A percentile compares a stretch with the other conserved stretches of the same genome.
phyloP scores from a whole-genome alignment of 2,797 vertebrate genomes.

The Trichosurus vulpecula region DNA sequence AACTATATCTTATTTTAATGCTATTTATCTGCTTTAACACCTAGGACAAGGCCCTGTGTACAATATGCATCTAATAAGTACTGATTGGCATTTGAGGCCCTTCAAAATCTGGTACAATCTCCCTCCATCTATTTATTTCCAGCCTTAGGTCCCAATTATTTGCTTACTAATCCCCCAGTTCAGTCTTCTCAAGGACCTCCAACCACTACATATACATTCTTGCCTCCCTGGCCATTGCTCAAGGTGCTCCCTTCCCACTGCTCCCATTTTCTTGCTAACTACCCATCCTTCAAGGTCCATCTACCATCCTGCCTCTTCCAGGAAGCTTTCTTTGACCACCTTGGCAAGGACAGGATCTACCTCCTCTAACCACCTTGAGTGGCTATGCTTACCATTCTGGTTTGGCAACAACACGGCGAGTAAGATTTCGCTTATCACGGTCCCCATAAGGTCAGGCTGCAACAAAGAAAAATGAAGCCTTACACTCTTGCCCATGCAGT shows the following conservation, averaged over 20 bases:
- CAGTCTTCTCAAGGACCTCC: not conserved
- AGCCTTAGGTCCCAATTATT: not conserved
- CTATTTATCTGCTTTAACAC: not conserved
- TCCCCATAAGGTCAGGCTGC: conserved; percentile 62
- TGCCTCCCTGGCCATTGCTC: not conserved
- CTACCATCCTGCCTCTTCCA: not conserved
- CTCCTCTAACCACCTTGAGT: not conserved
- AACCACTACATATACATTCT: not conserved
- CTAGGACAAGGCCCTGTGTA: not conserved
- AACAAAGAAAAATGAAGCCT: conserved; percentile 15
- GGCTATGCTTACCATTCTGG: conserved; percentile 59
- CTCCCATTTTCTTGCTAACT: not conserved
- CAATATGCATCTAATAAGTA: not conserved
- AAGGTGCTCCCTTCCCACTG: not conserved
- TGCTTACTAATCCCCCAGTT: not conserved
- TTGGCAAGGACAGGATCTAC: not conserved
- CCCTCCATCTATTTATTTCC: not conserved
- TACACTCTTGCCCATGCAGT: not conserved
- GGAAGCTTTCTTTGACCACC: not conserved
- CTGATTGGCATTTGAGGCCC: not conserved
- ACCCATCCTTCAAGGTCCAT: not conserved
- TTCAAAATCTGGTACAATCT: not conserved
- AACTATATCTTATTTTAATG: not conserved
- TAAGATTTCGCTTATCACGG: conserved; percentile 43
- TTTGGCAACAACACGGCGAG: conserved; percentile 15